Base-by-base conservation (phyloP, 35 echinoderm and acorn worm species). In the Heliocidaris tuberculata region DNA sequence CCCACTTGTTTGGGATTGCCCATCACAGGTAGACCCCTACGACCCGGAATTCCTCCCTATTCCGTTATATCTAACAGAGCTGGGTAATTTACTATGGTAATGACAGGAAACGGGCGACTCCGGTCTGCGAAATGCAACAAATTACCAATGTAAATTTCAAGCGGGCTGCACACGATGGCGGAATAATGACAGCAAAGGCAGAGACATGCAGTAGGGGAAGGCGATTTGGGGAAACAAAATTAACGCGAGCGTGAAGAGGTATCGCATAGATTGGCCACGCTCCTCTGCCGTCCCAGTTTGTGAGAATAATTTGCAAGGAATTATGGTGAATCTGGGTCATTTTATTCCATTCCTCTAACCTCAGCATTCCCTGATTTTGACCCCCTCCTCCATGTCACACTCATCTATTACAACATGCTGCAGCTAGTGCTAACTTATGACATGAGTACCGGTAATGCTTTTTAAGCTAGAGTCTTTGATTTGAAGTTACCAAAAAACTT, bases 81-180 rank as follows among this genome's bases (percentile, higher is more conserved):
- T 48, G 31, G 87, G 87, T 89, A 89, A 48, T 89, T 47, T 32
- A 89, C 87, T 89, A 32, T 89, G 87, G 47, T 89, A 89, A 89
- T 89, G 87, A 89, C 87, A 89, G 87, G 87, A 89, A 89, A 89
- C 19, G 87, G 31, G 87, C 87, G 87, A 89, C 87, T 48, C 87
- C 10, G 47, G 87, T 48, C 31, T 89, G 29, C 31, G 15, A 89
- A 89, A 89, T 89, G 31, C 87, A 89, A 89, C 87, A 89, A 89
- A 89, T 89, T 47, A 89, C 31, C 87, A 47, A 89, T 89, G 87
- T 89, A 89, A 89, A 89, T 89, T 89, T 89, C 47, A 32, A 89
- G 87, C 32, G 9, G 17, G 87, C 31, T 47, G 87, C 31, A 48
- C 87, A 89, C 47, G 31, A 89, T 89, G 87, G 12, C 31, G 87